These are phyloP conservation scores for Semotilus atromaculatus DNA, from an alignment of 2,797 vertebrate genomes.

Conservation along the genomic window DNA sequence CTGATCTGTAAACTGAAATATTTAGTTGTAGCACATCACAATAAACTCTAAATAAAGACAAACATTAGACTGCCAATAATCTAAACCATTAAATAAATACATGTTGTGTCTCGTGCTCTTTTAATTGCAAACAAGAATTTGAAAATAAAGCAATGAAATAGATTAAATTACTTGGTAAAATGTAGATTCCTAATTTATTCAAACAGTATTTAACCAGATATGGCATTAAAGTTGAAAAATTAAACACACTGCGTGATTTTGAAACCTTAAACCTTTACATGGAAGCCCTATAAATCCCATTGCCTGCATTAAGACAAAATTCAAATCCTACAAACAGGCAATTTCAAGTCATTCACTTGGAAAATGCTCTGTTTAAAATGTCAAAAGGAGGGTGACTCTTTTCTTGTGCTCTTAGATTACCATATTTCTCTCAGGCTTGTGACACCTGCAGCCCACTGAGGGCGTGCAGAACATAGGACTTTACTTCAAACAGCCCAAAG, in stretches of 20 bases:
- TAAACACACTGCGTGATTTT: slow-evolving; percentile 32
- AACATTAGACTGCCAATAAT: not conserved
- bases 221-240: slow-evolving; percentile 14
- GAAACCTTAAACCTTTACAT: slow-evolving; percentile 47
- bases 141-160: not conserved
- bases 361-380: slow-evolving; percentile 60
- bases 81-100: not conserved
- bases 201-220: not conserved
- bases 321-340: slow-evolving; percentile 59
- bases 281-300: slow-evolving; percentile 52
- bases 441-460: slow-evolving; percentile 72
- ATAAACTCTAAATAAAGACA: not conserved
- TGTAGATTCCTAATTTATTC: not conserved
- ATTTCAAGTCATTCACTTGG: slow-evolving; percentile 64
- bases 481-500: slow-evolving; percentile 71
- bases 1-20: not conserved
- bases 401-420: slow-evolving; percentile 65
- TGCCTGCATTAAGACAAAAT: slow-evolving; percentile 60
- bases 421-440: slow-evolving; percentile 63
- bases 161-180: not conserved
- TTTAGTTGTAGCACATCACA: not conserved
- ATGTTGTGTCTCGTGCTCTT: not conserved
- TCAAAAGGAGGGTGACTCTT: slow-evolving; percentile 60
- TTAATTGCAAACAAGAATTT: not conserved
- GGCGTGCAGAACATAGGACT: slow-evolving; percentile 73